A percentile compares a stretch with the other conserved stretches of the same genome.
These are phyloP conservation scores for Pristis pectinata DNA, from an alignment of 2,797 vertebrate species.

Conservation along the genomic window DNA sequence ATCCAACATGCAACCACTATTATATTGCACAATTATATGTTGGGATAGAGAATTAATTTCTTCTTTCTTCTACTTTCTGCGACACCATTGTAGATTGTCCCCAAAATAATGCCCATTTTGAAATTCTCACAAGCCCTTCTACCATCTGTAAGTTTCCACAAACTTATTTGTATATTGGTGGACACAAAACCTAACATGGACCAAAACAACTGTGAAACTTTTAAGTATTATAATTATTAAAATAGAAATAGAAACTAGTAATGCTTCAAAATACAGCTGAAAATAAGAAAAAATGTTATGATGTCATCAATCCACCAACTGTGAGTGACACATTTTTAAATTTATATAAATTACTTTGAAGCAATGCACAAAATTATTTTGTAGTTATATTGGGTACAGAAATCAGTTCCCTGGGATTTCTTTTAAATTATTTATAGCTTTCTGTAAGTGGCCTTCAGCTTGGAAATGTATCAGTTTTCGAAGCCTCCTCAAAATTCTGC, in stretches of 20 bases:
- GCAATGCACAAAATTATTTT: constrained; percentile 37
- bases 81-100: not conserved
- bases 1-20: no score
- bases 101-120: not conserved
- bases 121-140: not conserved
- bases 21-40: no score
- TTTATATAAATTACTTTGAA: constrained; percentile 42
- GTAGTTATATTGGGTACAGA: no score
- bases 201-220: not conserved
- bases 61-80: no score
- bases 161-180: not conserved
- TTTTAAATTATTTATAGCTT: not conserved
- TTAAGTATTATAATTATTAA: constrained; percentile 39
- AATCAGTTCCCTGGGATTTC: not conserved
- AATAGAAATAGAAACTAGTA: constrained; percentile 10
- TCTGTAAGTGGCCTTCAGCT: not conserved
- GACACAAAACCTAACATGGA: not conserved
- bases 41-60: no score
- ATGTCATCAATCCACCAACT: constrained; percentile 40
- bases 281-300: constrained; percentile 40
- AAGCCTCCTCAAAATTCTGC: not conserved
- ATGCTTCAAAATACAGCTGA: not conserved
- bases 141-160: not conserved
- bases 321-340: not conserved
- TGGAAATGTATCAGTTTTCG: not conserved